Evolutionary conservation across 2,113 vertebrate species (phyloP).

Genomic region (Cynoglossus semilaevis): DNA sequence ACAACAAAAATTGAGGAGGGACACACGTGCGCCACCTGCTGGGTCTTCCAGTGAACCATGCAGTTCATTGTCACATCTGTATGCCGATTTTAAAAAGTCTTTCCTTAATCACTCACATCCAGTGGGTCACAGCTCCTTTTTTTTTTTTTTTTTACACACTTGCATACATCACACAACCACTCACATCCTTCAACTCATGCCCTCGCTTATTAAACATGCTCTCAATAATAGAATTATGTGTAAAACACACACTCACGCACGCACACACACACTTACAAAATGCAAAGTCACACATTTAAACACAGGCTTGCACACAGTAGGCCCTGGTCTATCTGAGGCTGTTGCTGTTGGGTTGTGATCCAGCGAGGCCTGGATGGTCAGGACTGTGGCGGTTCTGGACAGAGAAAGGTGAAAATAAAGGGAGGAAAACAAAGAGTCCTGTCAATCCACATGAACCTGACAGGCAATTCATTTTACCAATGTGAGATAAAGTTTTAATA

Average conservation of each 20-base stretch:
- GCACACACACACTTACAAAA: slow-evolving; percentile 47
- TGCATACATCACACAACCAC: slow-evolving; percentile 15
- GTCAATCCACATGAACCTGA: too few species aligned
- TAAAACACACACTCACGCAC: slow-evolving; percentile 49
- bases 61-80: slow-evolving; percentile 10
- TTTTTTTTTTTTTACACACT: neutral
- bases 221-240: slow-evolving; percentile 60
- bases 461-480: too few species aligned
- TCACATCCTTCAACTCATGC: slow-evolving; percentile 17
- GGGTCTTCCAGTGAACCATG: slow-evolving; percentile 35
- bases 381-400: slow-evolving; percentile 93
- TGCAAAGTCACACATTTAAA: slow-evolving; percentile 35
- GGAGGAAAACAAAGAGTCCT: too few species aligned
- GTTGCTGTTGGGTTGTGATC: slow-evolving; percentile 94
- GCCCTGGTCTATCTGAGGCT: slow-evolving; percentile 83
- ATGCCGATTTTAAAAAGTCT: slow-evolving; percentile 39
- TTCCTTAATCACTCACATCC: slow-evolving; percentile 9
- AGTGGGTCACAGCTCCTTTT: slow-evolving; percentile 15
- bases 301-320: slow-evolving; percentile 45
- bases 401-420: neutral
- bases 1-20: slow-evolving; percentile 53
- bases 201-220: slow-evolving; percentile 32
- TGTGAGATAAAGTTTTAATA: too few species aligned
- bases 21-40: slow-evolving; percentile 31
- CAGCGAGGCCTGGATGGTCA: slow-evolving; percentile 88